These are phyloP conservation scores for Rhynchomys soricoides DNA, from an alignment of 2,113 vertebrate species.

Conservation along the genomic window DNA sequence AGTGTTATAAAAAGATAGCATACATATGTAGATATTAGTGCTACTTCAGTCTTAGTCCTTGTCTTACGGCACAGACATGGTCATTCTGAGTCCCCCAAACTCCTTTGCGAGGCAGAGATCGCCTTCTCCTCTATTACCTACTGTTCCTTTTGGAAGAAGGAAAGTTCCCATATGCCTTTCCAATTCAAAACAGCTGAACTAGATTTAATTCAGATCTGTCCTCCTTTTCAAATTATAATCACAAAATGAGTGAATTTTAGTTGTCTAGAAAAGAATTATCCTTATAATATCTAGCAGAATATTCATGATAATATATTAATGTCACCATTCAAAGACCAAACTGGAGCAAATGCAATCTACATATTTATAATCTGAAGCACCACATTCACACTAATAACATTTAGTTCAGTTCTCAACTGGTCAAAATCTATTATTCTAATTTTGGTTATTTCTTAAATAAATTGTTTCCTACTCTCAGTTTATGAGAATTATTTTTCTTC, in stretches of 20 bases:
- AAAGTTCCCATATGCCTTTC: slow-evolving; percentile 72
- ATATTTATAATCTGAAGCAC: slow-evolving; percentile 67
- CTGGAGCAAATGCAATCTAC: slow-evolving; percentile 61
- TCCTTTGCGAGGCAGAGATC: slow-evolving; percentile 5
- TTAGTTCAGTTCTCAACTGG: slow-evolving; percentile 45
- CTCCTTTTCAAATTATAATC: slow-evolving; percentile 76
- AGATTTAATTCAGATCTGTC: slow-evolving; percentile 78
- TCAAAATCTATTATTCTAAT: slow-evolving; percentile 67
- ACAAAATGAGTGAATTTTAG: slow-evolving; percentile 74
- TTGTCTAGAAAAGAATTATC: slow-evolving; percentile 74
- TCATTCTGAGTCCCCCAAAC: slow-evolving; percentile 25
- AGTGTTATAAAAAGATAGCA: slow-evolving; percentile 38
- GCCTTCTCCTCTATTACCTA: slow-evolving; percentile 55
- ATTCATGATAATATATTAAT: slow-evolving; percentile 73
- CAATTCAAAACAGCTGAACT: slow-evolving; percentile 79
- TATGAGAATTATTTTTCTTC: slow-evolving; percentile 78
- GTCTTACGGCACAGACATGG: slow-evolving; percentile 17
- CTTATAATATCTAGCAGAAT: slow-evolving; percentile 73
- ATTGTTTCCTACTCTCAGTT: slow-evolving; percentile 71
- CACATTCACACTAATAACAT: slow-evolving; percentile 63
- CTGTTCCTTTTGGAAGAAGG: slow-evolving; percentile 63
- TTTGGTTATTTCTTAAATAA: slow-evolving; percentile 66
- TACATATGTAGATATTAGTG: neutral
- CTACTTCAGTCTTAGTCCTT: neutral
- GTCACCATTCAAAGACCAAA: slow-evolving; percentile 71